Evolutionary conservation across 2,113 vertebrate species (phyloP).

Genomic region (Asarcornis scutulata): DNA sequence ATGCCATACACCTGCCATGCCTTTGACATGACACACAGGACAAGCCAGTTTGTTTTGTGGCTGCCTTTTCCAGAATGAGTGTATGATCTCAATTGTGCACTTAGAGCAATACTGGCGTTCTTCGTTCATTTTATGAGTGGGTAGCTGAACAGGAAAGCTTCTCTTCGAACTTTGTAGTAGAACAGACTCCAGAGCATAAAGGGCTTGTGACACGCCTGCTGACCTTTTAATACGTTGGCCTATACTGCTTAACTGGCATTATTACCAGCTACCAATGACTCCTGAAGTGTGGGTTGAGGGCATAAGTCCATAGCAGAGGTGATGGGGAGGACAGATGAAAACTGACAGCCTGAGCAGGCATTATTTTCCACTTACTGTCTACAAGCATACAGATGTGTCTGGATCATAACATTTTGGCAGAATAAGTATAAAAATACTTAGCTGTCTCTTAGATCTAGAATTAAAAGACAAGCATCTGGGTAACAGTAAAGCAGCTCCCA

Average conservation of each 20-base stretch:
- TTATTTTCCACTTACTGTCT: background rate
- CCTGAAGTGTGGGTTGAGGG: background rate
- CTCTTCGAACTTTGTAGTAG: background rate
- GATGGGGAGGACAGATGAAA: too few relatives aligned
- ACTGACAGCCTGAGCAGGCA: background rate
- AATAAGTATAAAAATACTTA: background rate
- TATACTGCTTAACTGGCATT: background rate
- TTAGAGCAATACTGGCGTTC: background rate
- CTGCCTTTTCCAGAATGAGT: background rate
- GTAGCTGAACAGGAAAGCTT: background rate
- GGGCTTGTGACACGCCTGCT: background rate
- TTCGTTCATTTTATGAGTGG: background rate
- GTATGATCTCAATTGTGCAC: background rate
- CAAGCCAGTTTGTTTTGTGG: background rate
- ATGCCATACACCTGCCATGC: background rate
- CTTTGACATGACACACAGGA: background rate
- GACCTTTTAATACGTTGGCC: background rate
- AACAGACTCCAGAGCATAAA: background rate
- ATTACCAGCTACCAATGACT: background rate
- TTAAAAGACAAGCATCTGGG: background rate
- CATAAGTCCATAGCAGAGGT: background rate
- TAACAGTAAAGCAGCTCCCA: background rate
- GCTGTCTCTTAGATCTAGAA: background rate
- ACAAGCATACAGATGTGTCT: background rate
- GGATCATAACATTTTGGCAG: background rate